These are phyloP conservation scores for Eubasilissa splendida DNA, from an alignment of 2,888 invertebrate genomes.

Conservation along the genomic window DNA sequence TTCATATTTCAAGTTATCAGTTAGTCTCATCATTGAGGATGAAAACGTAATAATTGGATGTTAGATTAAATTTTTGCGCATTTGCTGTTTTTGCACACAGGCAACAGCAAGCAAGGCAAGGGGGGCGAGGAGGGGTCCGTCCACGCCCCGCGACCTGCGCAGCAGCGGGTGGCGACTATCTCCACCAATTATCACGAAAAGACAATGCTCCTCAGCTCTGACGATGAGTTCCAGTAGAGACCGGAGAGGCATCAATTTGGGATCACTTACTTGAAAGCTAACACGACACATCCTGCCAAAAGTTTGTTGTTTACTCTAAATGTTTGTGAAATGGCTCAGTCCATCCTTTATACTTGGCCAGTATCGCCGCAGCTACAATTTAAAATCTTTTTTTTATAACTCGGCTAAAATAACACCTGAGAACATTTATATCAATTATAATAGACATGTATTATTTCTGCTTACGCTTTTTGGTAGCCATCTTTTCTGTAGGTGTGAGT, in stretches of 20 bases:
- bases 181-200: slow-evolving; percentile 93
- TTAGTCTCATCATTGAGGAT: not conserved
- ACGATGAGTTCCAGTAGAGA: slow-evolving; percentile 90
- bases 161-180: slow-evolving; percentile 85
- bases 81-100: slow-evolving; percentile 58
- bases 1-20: not conserved
- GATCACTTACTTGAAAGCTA: not conserved
- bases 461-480: too few relatives aligned
- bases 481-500: too few relatives aligned
- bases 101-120: slow-evolving; percentile 63
- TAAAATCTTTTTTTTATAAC: too few relatives aligned
- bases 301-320: slow-evolving; percentile 4
- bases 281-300: slow-evolving; percentile 30
- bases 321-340: not conserved
- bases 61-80: slow-evolving; percentile 61
- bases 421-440: too few relatives aligned
- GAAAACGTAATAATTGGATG: slow-evolving; percentile 31
- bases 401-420: too few relatives aligned
- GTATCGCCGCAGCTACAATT: too few relatives aligned
- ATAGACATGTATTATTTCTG: too few relatives aligned
- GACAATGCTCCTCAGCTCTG: slow-evolving; percentile 94
- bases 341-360: too few relatives aligned
- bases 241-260: not conserved
- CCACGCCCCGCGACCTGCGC: slow-evolving; percentile 75
- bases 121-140: slow-evolving; percentile 67